Percentiles rank a stretch among this genome's conserved stretches.
These are phyloP conservation scores for Thymallus thymallus DNA, from an alignment of 2,113 vertebrate genomes.

Conservation along the genomic window DNA sequence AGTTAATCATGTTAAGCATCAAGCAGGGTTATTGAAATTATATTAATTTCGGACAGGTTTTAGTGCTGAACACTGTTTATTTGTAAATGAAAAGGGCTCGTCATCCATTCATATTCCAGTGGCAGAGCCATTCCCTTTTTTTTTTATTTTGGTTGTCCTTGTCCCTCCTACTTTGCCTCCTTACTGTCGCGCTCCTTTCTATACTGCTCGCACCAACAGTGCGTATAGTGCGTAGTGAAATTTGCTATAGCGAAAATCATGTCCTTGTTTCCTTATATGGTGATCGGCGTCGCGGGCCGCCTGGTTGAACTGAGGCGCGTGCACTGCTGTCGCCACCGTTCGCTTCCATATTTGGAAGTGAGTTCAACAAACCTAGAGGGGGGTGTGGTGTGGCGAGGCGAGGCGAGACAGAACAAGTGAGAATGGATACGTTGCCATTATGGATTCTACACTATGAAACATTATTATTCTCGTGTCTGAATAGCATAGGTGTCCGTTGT, in stretches of 20 bases:
- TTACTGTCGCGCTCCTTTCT: slow-evolving; percentile 5
- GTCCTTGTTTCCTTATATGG: slow-evolving; percentile 80
- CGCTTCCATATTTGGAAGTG: slow-evolving; percentile 81
- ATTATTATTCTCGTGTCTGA: background rate
- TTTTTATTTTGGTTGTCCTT: background rate
- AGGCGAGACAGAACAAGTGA: background rate
- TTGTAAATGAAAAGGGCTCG: background rate
- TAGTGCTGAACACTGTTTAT: background rate
- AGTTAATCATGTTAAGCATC: background rate
- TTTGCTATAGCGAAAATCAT: slow-evolving; percentile 55
- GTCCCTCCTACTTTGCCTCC: slow-evolving; percentile 4
- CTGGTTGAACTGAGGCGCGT: slow-evolving; percentile 63
- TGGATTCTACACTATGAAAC: slow-evolving; percentile 24
- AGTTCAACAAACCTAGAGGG: slow-evolving; percentile 69
- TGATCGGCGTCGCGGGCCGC: slow-evolving; percentile 67
- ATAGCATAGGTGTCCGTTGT: too few relatives aligned
- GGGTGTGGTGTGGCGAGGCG: too few relatives aligned
- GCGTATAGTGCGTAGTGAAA: slow-evolving; percentile 30
- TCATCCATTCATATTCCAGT: slow-evolving; percentile 5
- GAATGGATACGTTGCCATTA: background rate
- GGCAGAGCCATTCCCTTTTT: background rate
- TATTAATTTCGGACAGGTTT: background rate
- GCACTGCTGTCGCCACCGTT: slow-evolving; percentile 66
- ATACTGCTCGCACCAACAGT: slow-evolving; percentile 19
- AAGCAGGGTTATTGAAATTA: background rate